A percentile compares a stretch with the other conserved stretches of the same genome.
These are phyloP conservation scores for Poecilus cupreus DNA, from an alignment of 2,888 invertebrate genomes.

Conservation along the genomic window DNA sequence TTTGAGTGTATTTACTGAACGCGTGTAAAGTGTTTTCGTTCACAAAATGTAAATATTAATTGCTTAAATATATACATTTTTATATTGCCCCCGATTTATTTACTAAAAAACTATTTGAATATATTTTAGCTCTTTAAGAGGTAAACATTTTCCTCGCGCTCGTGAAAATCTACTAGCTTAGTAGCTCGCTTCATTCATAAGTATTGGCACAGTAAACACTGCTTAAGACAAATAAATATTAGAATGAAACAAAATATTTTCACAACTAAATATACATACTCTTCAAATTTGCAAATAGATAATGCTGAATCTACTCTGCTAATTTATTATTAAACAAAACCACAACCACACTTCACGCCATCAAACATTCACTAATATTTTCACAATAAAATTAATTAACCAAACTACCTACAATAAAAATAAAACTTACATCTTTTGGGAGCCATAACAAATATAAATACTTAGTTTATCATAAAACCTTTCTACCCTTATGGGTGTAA, in stretches of 20 bases:
- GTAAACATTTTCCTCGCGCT: slow-evolving; percentile 38
- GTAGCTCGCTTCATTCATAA: slow-evolving; percentile 3
- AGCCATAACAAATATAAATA: no score
- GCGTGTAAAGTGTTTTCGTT: slow-evolving; percentile 49
- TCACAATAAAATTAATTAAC: no score
- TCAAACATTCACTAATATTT: no score
- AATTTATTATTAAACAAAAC: background rate
- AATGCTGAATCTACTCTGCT: background rate
- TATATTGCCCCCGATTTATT: slow-evolving; percentile 35
- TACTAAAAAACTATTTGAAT: slow-evolving; percentile 49
- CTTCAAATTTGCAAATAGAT: slow-evolving; percentile 27
- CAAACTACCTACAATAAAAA: no score
- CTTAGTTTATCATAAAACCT: no score
- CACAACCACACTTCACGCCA: no score
- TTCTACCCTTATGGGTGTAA: no score
- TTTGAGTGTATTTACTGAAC: slow-evolving; percentile 49
- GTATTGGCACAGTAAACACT: slow-evolving; percentile 11
- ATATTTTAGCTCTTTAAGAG: slow-evolving; percentile 34
- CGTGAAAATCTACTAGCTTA: background rate
- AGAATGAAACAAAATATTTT: slow-evolving; percentile 31
- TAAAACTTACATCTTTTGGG: no score
- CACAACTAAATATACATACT: slow-evolving; percentile 12
- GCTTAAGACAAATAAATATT: slow-evolving; percentile 21
- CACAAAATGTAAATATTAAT: slow-evolving; percentile 47
- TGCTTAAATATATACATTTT: slow-evolving; percentile 52